Evolutionary conservation across 2,113 vertebrate species (phyloP), one percentile per base, ranked within the genome.

Genomic region (Rattus norvegicus): DNA sequence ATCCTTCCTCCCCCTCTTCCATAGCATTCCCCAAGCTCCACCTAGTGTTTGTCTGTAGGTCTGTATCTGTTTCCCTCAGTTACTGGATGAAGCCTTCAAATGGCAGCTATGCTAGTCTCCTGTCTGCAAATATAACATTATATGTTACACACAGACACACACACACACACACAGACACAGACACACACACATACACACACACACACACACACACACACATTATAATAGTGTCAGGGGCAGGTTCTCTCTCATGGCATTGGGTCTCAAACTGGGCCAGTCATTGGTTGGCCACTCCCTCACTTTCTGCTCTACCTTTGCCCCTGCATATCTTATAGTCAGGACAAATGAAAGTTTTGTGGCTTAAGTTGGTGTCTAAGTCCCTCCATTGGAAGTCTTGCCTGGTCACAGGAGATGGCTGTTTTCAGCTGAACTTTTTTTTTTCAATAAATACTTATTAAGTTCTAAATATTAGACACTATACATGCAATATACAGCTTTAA

Each of bases 361-460:
- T 73, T 43, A 17, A n/a, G 72, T 73, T 43, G 19, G n/a, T 73
- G 72, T 39, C 72, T 9, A 39, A 43, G 70, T 20, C n/a, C 70
- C 70, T 43, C 20, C 13, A 73, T 20, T 73, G 70, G n/a, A 73
- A 39, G 72, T 43, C 72, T 22, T 73, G 70, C 70, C 17, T 39
- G 20, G 19, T 73, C 39, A 39, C 20, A 43, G n/a, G n/a, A 73
- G 72, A 73, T 73, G 72, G n/a, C 72, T 39, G 9, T 73, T 73
- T 39, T 22, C 19, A 43, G n/a, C 72, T 73, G 72, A 73, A 43
- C n/a, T 73, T 2, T 39, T 9, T 73, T 93, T 59, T 59, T 80
- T 92, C 75, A 76, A 19, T 93, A 94, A 95, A 65, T 91, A 87
- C 75, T 80, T 93, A 87, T 54, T 49, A 92, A 61, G 33, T 22